Evolutionary conservation across 2,797 vertebrate genomes (phyloP), one percentile per base, ranked within the genome.

Genomic region (Linurgus olivaceus): DNA sequence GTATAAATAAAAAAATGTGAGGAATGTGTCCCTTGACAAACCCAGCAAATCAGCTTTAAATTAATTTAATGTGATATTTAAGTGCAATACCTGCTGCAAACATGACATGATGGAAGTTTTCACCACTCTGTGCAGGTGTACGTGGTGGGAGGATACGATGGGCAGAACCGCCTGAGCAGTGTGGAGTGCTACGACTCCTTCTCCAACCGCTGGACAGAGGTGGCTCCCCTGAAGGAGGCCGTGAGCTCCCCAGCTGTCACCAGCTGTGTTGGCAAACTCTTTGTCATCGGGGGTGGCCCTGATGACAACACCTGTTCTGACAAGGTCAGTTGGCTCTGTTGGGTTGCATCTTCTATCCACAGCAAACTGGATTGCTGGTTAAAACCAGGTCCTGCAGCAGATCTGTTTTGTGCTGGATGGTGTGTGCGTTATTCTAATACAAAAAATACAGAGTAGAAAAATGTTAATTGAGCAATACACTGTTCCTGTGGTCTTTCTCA

Each of bases 141-240:
- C n/a, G 99, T 99, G 33, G 99, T 99, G 17, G 99, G 99, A 44
- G 99, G 99, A 31, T 99, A 99, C 5, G 99, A 99, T 33, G 99
- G 99, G 38, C 99, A 99, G 97, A 99, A 98, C 96, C 99, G 99
- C 45, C 98, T 99, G 73, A 99, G 98, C 98, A 99, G 99, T 0
- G 99, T 99, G 21, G 99, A 99, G 97, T 99, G 99, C 86, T 99
- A 99, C 0, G 99, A 99, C 96, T 99, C 99, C 3, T 99, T 99
- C 97, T 99, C 99, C 55, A 99, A 99, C 96, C 99, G 99, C 88
- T 99, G 99, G 99, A 99, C 98, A 0, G 99, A 99, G 96, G 99
- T 99, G 88, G 99, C 99, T 61, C 98, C 99, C 48, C 98, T 99
- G 70, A 99, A 99, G 92, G 99, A 99, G 97, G 99, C 99, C 0